Evolutionary conservation across 2,888 invertebrate genomes (phyloP).

Genomic region (Megalurothrips usitatus): DNA sequence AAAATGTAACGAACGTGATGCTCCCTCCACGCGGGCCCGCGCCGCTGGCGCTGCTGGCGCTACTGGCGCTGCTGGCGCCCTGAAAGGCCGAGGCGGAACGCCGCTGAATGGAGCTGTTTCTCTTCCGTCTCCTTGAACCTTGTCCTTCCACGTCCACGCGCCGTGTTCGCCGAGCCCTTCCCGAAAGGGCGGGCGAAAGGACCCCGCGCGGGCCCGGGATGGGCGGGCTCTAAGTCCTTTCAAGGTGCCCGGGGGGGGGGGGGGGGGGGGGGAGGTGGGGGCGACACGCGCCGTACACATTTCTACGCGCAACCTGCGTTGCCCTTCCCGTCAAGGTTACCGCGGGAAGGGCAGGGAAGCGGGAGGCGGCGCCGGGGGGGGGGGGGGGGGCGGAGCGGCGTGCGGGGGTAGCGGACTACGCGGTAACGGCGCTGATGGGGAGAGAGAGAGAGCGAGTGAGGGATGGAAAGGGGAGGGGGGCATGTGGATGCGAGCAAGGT

Average conservation of each 20-base stretch:
- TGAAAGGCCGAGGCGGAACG: no score
- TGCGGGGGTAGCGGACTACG: background rate
- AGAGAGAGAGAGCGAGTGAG: no score
- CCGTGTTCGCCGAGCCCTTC: background rate
- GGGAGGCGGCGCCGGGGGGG: background rate
- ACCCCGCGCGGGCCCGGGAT: background rate
- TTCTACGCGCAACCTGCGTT: constrained; percentile 19
- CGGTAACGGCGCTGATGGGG: background rate
- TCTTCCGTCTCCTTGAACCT: background rate
- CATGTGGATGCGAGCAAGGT: background rate
- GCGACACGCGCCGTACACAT: constrained; percentile 14
- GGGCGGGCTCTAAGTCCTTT: background rate
- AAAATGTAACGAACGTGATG: no score
- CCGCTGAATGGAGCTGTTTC: background rate
- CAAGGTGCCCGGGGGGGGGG: background rate
- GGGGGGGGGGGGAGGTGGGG: background rate
- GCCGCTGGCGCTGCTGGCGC: no score
- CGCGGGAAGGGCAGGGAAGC: background rate
- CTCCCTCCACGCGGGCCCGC: no score
- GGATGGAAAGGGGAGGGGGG: background rate
- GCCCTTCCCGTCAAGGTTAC: background rate
- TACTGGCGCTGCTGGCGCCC: no score
- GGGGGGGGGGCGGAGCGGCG: background rate
- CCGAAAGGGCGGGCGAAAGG: no score
- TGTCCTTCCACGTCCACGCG: background rate